Conservation (phyloP, 2,888 invertebrate species). For the Nomada ruficornis region DNA sequence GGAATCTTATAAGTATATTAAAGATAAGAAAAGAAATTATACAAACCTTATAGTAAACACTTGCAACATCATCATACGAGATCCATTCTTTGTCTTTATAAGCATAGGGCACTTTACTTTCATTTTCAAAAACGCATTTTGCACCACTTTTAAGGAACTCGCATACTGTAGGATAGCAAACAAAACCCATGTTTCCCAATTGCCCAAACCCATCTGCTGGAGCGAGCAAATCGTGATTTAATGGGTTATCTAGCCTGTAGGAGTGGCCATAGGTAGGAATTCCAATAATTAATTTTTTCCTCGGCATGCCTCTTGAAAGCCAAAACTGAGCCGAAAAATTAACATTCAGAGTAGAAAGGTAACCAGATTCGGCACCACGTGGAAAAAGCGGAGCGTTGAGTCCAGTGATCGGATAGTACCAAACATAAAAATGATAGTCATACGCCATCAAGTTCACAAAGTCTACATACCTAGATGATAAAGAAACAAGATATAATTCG, state of each 20-base stretch:
- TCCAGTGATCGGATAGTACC: conserved; percentile 92
- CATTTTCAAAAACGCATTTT: conserved; percentile 87
- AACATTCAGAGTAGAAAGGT: conserved; percentile 90
- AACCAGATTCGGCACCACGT: conserved; percentile 87
- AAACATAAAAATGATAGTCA: conserved; percentile 93
- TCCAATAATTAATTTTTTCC: conserved; percentile 92
- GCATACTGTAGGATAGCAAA: conserved; percentile 90
- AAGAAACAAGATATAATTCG: background rate
- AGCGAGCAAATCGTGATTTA: conserved; percentile 89
- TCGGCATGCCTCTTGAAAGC: conserved; percentile 89
- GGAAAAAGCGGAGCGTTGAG: conserved; percentile 93
- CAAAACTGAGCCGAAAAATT: conserved; percentile 94
- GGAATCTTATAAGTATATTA: background rate
- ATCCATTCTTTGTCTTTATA: conserved; percentile 91
- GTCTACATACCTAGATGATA: conserved; percentile 88
- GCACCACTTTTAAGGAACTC: conserved; percentile 87
- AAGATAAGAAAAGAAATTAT: background rate
- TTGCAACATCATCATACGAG: conserved; percentile 91
- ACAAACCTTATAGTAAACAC: conserved; percentile 84
- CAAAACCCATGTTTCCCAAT: conserved; percentile 89
- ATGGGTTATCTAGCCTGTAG: conserved; percentile 87
- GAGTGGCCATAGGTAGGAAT: conserved; percentile 94
- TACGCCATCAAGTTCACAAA: conserved; percentile 96
- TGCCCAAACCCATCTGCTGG: conserved; percentile 90
- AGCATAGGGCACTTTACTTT: conserved; percentile 91